Conservation (phyloP, 2,113 vertebrate genomes). For the Meleagris gallopavo region DNA sequence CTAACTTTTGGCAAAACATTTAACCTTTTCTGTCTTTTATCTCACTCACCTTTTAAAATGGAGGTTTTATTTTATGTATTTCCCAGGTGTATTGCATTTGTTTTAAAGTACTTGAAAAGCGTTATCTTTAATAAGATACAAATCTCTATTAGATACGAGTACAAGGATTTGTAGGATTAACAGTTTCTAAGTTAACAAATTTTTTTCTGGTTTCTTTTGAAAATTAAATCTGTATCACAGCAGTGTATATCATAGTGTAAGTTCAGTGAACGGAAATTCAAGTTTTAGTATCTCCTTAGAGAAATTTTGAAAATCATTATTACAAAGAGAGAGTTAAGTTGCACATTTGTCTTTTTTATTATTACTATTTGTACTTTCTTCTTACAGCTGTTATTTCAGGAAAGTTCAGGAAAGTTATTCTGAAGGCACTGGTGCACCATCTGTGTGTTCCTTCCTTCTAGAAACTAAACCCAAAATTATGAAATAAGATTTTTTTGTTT, state of each 20-base stretch:
- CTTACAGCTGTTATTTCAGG: neutral
- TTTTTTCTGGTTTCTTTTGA: neutral
- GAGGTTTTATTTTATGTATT: neutral
- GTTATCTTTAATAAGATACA: neutral
- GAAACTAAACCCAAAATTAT: neutral
- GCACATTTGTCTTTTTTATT: neutral
- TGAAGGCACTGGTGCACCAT: neutral
- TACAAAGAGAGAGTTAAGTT: neutral
- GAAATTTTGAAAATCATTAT: neutral
- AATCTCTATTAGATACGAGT: neutral
- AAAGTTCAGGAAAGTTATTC: neutral
- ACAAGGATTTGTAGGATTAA: neutral
- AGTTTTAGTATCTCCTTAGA: neutral
- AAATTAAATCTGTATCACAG: neutral
- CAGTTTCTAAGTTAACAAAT: neutral
- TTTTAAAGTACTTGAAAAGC: neutral
- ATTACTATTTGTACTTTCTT: neutral
- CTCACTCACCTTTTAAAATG: neutral
- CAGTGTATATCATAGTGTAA: accelerated
- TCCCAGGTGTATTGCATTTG: neutral
- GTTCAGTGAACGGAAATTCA: neutral
- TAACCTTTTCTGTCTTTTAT: neutral
- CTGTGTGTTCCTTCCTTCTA: neutral
- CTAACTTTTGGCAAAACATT: neutral
- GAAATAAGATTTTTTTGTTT: neutral